Evolutionary conservation across 1,140 invertebrate genomes (phyloP).

Genomic region (Apocrypta bakeri): DNA sequence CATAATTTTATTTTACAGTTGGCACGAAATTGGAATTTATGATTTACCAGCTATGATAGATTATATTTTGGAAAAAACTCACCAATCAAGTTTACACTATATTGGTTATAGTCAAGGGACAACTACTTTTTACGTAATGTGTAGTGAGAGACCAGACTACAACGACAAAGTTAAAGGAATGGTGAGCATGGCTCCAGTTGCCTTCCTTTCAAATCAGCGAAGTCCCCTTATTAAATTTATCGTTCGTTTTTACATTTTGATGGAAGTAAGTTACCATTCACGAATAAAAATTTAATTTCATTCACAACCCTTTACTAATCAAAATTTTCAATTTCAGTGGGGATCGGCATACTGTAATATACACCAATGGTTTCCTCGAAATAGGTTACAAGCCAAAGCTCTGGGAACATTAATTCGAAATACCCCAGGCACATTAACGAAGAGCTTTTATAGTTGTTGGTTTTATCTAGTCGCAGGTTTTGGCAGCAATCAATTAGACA

Average conservation of each 20-base stretch:
- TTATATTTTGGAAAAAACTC: slow-evolving; percentile 76
- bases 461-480: slow-evolving; percentile 70
- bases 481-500: slow-evolving; percentile 70
- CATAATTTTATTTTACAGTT: slow-evolving; percentile 63
- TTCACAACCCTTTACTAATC: slow-evolving; percentile 39
- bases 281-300: not conserved
- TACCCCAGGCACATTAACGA: slow-evolving; percentile 65
- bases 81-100: slow-evolving; percentile 74
- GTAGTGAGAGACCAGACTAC: slow-evolving; percentile 80
- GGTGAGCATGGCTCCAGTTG: slow-evolving; percentile 80
- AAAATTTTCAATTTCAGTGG: slow-evolving; percentile 64
- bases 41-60: slow-evolving; percentile 78
- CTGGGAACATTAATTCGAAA: slow-evolving; percentile 66
- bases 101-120: slow-evolving; percentile 77
- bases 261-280: slow-evolving; percentile 63
- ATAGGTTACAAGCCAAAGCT: slow-evolving; percentile 65
- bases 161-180: slow-evolving; percentile 78
- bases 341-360: slow-evolving; percentile 69
- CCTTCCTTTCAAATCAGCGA: slow-evolving; percentile 71
- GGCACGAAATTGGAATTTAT: slow-evolving; percentile 76
- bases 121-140: slow-evolving; percentile 76
- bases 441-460: slow-evolving; percentile 66
- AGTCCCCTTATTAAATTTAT: slow-evolving; percentile 68
- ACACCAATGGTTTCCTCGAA: slow-evolving; percentile 68
- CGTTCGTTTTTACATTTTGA: slow-evolving; percentile 62